Conservation (phyloP, 2,113 vertebrate genomes). For the Rostratula benghalensis region DNA sequence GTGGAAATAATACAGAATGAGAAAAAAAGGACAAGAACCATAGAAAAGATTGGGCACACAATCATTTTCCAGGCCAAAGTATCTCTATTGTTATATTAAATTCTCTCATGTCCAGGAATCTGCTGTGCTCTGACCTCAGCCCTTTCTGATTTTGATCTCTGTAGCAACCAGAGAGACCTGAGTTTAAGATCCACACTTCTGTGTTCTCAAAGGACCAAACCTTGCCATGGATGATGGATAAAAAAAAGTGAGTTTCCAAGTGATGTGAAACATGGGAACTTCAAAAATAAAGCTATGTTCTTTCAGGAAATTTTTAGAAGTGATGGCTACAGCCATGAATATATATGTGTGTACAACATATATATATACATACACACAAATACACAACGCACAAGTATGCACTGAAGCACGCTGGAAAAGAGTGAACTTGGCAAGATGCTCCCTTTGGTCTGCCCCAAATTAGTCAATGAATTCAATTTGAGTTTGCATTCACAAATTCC, state of each 20-base stretch:
- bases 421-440: neutral
- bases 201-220: neutral
- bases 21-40: neutral
- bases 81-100: neutral
- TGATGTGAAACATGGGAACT: neutral
- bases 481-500: neutral
- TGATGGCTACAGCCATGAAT: rapidly evolving
- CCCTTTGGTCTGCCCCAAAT: neutral
- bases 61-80: neutral
- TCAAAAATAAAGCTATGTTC: neutral
- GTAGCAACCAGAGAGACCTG: neutral
- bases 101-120: neutral
- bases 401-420: neutral
- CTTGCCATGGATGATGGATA: neutral
- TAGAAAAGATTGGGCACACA: neutral
- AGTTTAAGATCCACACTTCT: neutral
- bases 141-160: neutral
- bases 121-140: neutral
- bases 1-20: neutral
- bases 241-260: neutral
- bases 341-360: rapidly evolving
- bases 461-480: rapidly evolving
- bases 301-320: neutral
- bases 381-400: rapidly evolving
- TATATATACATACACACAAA: neutral